Base-by-base conservation (phyloP, 2,113 vertebrate species). In the Mustela nigripes region DNA sequence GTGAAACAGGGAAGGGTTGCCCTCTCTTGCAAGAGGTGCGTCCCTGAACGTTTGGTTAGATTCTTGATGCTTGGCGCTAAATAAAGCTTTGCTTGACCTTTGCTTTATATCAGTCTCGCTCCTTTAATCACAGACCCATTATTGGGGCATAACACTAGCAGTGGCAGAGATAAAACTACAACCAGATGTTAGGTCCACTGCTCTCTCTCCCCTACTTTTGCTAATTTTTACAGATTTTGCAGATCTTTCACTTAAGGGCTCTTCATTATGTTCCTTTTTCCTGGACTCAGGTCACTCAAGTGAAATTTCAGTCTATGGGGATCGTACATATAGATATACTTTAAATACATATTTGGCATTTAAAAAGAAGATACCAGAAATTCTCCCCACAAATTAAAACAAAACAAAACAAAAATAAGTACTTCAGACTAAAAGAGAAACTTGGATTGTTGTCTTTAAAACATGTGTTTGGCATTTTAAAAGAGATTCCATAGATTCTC, bases 231-330 rank as follows among this genome's bases (percentile, higher is more conserved):
- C 0, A 78, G 53, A 83, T 73, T 96, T 56, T 74, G 2, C 22
- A 93, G 16, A 81, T 85, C 9, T 71, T 96, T 90, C 31, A 82
- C 67, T 94, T 90, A 86, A 86, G 8, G 53, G 16, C 15, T 78
- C 67, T 81, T 81, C 24, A 21, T 79, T 92, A 42, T 45, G 9
- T 87, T 71, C 71, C 11, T 87, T 76, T 81, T 60, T 28, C 22
- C 12, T 84, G 26, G 14, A 6, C 28, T 94, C 28, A 82, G 19
- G 50, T 60, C 9, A 82, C 7, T 73, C 33, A 81, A 19, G 33
- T 74, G 63, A 96, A 93, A 93, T 84, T 80, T 79, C 16, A 91
- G 18, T 80, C 18, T 76, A 39, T 76, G 12, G n/a, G 31, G 24
- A 91, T 69, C 28, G 69, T 36, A 18, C 28, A 87, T 62, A 50